Percentiles rank a stretch among this genome's conserved stretches.
These are phyloP conservation scores for Agrotis ipsilon DNA, from an alignment of 2,888 invertebrate species.

Conservation along the genomic window DNA sequence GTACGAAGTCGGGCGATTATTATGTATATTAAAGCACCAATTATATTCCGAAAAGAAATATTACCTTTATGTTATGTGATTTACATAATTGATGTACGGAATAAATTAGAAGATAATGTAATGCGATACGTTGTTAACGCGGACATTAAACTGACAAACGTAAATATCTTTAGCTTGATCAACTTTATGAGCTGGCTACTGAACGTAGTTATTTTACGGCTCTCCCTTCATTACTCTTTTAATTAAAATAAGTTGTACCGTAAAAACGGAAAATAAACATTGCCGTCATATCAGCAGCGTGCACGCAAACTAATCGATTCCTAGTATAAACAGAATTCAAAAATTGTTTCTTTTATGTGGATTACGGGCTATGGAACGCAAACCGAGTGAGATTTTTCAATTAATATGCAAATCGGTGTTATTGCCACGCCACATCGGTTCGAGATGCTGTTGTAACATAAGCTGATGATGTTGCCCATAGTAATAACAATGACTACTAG, in stretches of 20 bases:
- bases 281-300: conserved; percentile 51
- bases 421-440: conserved; percentile 44
- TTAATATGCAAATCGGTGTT: conserved; percentile 64
- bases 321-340: conserved; percentile 62
- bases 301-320: conserved; percentile 67
- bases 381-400: conserved; percentile 61
- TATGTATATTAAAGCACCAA: background rate
- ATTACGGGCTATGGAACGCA: conserved; percentile 52
- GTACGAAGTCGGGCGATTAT: background rate
- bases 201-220: conserved; percentile 42
- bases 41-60: conserved; percentile 18
- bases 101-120: conserved; percentile 55
- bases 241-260: conserved; percentile 56
- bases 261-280: conserved; percentile 56
- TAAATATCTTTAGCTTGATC: conserved; percentile 42
- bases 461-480: conserved; percentile 13
- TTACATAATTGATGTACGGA: conserved; percentile 56
- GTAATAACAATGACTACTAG: too few relatives aligned
- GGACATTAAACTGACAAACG: conserved; percentile 52
- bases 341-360: conserved; percentile 61
- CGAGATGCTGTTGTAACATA: conserved; percentile 29
- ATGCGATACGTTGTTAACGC: conserved; percentile 56
- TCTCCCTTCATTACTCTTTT: conserved; percentile 45
- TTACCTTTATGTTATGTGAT: conserved; percentile 21
- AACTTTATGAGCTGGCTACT: conserved; percentile 58